A percentile compares a stretch with the other conserved stretches of the same genome.
phyloP scores from a whole-genome alignment of 30 jellyfish, hydroid and myxozoan genomes.

The Morbakka virulenta region DNA sequence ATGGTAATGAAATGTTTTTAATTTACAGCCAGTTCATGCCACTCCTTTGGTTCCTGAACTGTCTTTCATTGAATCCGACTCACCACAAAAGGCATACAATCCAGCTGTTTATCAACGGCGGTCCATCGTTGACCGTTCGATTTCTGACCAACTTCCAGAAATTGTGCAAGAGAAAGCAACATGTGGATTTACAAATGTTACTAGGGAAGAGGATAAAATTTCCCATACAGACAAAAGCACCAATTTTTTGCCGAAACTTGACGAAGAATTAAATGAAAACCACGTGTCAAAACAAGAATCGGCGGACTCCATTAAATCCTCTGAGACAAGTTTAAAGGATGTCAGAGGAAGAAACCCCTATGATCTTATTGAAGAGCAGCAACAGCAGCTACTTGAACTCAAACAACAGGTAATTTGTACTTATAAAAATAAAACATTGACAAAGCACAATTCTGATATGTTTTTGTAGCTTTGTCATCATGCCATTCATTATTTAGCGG shows the following conservation, averaged over 20 bases:
- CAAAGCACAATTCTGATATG: no score
- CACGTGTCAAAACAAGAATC: no score
- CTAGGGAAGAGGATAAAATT: background rate
- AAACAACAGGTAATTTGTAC: slow-evolving; percentile 83
- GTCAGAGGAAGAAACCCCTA: background rate
- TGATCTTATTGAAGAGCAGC: slow-evolving; percentile 58
- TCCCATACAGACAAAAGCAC: no score
- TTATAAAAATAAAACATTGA: no score
- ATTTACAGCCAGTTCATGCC: slow-evolving; percentile 34
- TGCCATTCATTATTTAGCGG: no score
- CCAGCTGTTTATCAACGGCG: slow-evolving; percentile 49
- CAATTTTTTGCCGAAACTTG: background rate
- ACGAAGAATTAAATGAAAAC: no score
- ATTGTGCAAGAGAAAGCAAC: background rate
- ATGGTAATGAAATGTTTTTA: background rate
- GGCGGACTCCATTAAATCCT: no score
- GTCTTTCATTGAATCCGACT: slow-evolving; percentile 62
- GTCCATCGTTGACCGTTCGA: no score
- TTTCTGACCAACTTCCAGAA: background rate
- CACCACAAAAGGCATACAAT: slow-evolving; percentile 38
- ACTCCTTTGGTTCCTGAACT: slow-evolving; percentile 86
- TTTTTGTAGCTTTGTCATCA: no score
- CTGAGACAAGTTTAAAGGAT: no score
- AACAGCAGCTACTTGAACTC: slow-evolving; percentile 70
- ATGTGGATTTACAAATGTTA: background rate